These are phyloP conservation scores for Athetis lepigone DNA, from an alignment of 2,888 invertebrate genomes.

Conservation along the genomic window DNA sequence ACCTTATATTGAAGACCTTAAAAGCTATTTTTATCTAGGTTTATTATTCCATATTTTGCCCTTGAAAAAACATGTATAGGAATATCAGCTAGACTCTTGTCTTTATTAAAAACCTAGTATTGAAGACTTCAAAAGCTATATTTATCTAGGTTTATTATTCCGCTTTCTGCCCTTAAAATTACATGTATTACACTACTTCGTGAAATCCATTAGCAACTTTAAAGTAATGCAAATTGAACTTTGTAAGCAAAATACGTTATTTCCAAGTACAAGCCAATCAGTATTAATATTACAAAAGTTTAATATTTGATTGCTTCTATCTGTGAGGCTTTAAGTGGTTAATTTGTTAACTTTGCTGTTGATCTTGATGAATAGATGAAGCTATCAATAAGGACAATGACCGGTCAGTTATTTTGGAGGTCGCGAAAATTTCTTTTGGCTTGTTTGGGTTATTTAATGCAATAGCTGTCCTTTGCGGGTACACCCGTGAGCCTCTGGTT, in stretches of 20 bases:
- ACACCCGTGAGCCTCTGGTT: no score
- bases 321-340: conserved; percentile 37
- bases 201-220: conserved; percentile 32
- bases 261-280: conserved; percentile 39
- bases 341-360: conserved; percentile 47
- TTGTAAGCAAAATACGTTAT: conserved; percentile 23
- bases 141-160: no score
- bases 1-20: no score
- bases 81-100: no score
- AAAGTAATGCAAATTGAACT: conserved; percentile 55
- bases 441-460: not conserved
- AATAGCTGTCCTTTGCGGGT: no score
- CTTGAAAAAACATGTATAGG: no score
- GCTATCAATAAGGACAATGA: conserved; percentile 31
- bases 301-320: conserved; percentile 36
- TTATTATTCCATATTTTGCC: no score
- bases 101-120: no score
- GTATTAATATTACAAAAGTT: conserved; percentile 50
- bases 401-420: conserved; percentile 16
- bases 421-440: not conserved
- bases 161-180: not conserved
- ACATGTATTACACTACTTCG: conserved; percentile 1
- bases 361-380: conserved; percentile 18
- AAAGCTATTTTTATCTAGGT: no score
- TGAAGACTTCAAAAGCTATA: no score